Evolutionary conservation across 2,888 invertebrate species (phyloP).

Genomic region (Yponomeuta evonymella): DNA sequence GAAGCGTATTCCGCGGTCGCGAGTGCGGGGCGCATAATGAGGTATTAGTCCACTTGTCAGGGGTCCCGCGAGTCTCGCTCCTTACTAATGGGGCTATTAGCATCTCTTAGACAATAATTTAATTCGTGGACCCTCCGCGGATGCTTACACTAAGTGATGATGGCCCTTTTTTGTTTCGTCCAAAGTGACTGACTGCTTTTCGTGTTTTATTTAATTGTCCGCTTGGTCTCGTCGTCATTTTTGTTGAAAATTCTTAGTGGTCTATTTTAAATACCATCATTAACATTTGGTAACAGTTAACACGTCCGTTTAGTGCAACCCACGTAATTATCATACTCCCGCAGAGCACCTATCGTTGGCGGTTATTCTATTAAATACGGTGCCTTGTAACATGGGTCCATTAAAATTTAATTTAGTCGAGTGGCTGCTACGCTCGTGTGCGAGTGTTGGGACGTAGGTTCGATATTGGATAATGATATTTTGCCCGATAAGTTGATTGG

Average conservation of each 20-base stretch:
- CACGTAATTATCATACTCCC: not conserved
- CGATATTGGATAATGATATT: conserved; percentile 3
- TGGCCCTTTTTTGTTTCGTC: conserved; percentile 26
- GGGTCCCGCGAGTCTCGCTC: conserved; percentile 41
- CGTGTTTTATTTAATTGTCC: not conserved
- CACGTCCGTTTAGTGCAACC: not conserved
- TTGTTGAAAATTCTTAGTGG: not conserved
- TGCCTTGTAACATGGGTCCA: not conserved
- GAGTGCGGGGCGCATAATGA: conserved; percentile 35
- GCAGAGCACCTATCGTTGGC: not conserved
- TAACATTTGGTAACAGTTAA: not conserved
- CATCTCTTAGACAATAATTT: conserved; percentile 58
- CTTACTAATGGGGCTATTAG: conserved; percentile 61
- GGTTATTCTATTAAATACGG: not conserved
- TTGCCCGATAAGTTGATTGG: conserved; percentile 6
- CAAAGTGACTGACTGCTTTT: not conserved
- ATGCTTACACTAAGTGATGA: conserved; percentile 28
- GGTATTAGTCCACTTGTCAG: conserved; percentile 32
- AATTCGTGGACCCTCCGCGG: conserved; percentile 37
- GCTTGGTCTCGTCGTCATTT: not conserved
- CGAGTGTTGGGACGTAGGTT: not conserved
- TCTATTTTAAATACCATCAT: not conserved
- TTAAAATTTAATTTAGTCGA: conserved; percentile 9
- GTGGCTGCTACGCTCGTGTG: not conserved
- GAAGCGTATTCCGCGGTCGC: conserved; percentile 12